Base-by-base conservation (phyloP, 2,888 invertebrate species). In the Rhynchonema sp. region DNA sequence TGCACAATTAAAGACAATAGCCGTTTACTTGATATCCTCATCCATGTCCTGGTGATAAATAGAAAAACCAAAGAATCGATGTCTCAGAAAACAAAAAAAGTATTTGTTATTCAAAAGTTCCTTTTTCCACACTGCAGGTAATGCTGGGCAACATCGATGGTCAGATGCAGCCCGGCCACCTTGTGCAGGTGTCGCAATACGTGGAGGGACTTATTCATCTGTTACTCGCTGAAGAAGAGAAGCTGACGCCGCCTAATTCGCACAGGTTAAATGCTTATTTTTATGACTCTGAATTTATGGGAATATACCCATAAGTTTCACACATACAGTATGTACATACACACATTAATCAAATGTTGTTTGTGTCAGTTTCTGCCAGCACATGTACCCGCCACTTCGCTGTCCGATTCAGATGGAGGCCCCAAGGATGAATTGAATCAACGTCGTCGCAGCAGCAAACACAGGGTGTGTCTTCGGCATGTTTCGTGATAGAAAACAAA, bases 131-230 rank as follows among this genome's bases (percentile, higher is more conserved):
- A 13, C 17, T 38, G 27, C 54, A 54, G 54, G 60, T 91, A 2
- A 88, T 91, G 67, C 75, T 96, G 54, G 96, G 96, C 0, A 90
- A 92, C 74, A 76, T 98, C 23, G 87, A 85, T 29, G 94, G 92
- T 0, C 85, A 88, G 70, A 77, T 96, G 56, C 89, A 90, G 30
- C 66, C 69, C 1, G 56, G 62, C 23, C 66, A 85, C 79, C 72
- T 94, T 0, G 86, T 87, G 70, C 86, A 89, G 70, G 80, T 94
- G 13, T 80, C 87, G 22, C 85, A 87, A 27, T 85, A 87, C 1
- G 74, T 94, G 59, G 92, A 96, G 77, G 87, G 90, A 0, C 83
- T 94, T 62, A 74, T 89, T 29, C 78, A 91, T 59, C 80, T 91
- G 63, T 82, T 86, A 29, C 82, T 84, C 59, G 90, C 92, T 73